Evolutionary conservation across 1,140 invertebrate genomes (phyloP).

Genomic region (Ruditapes philippinarum): DNA sequence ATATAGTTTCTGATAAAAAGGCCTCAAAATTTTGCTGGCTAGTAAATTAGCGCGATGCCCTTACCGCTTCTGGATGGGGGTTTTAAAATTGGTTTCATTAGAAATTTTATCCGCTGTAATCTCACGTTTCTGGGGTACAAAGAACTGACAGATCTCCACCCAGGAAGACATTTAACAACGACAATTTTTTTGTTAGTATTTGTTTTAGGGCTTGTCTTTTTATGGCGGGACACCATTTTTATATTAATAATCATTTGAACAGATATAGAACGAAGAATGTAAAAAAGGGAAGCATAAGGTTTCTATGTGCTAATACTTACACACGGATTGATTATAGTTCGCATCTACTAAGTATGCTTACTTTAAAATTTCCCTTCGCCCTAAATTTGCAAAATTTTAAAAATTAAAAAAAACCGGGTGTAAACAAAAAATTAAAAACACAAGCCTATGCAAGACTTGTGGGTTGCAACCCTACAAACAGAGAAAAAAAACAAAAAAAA

Average conservation of each 20-base stretch:
- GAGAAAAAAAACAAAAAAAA: slow-evolving; percentile 23
- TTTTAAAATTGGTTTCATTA: slow-evolving; percentile 41
- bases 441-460: slow-evolving; percentile 3
- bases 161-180: background rate
- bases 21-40: slow-evolving; percentile 40
- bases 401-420: slow-evolving; percentile 1
- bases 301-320: background rate
- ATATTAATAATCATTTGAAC: slow-evolving; percentile 23
- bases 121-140: background rate
- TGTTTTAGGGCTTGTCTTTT: slow-evolving; percentile 23
- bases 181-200: slow-evolving; percentile 34
- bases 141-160: background rate
- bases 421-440: background rate
- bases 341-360: no score
- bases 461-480: slow-evolving; percentile 13
- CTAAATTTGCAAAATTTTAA: no score
- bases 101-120: background rate
- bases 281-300: background rate
- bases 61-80: background rate
- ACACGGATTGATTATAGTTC: background rate
- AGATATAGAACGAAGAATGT: background rate
- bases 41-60: background rate
- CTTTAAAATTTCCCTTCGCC: no score
- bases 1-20: slow-evolving; percentile 48
- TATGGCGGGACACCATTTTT: slow-evolving; percentile 49